Percentiles rank a stretch among this genome's conserved stretches.
These are phyloP conservation scores for Drosophila anceps DNA, from an alignment of 2,888 invertebrate genomes.

Conservation along the genomic window DNA sequence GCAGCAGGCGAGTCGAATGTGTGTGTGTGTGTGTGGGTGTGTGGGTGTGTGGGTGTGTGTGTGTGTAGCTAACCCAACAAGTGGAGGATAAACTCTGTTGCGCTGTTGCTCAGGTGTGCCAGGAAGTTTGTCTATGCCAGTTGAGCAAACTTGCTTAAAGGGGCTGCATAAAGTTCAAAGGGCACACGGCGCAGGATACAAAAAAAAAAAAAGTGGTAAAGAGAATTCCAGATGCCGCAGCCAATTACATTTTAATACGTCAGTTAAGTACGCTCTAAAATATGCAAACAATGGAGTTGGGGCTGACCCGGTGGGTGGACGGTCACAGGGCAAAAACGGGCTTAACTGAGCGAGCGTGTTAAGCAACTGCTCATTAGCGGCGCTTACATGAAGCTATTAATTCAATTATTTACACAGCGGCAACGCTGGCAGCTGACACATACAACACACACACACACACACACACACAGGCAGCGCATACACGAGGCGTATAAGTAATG, in stretches of 20 bases:
- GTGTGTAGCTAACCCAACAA: conserved; percentile 35
- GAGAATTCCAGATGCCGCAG: conserved; percentile 59
- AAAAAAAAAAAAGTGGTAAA: conserved; percentile 23
- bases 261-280: conserved; percentile 47
- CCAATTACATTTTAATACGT: conserved; percentile 60
- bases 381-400: conserved; percentile 74
- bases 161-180: conserved; percentile 51
- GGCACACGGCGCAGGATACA: conserved; percentile 18
- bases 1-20: not conserved
- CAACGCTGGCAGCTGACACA: conserved; percentile 49
- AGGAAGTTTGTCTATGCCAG: conserved; percentile 47
- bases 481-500: conserved; percentile 52
- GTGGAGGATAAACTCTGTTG: conserved; percentile 16
- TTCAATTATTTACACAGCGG: conserved; percentile 71
- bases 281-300: conserved; percentile 48
- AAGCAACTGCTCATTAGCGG: conserved; percentile 74
- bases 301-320: not conserved
- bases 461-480: not conserved
- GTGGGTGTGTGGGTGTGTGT: conserved; percentile 5
- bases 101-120: conserved; percentile 26
- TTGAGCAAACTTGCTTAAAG: conserved; percentile 21
- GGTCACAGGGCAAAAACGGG: not conserved
- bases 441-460: not conserved
- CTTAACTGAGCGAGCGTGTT: conserved; percentile 37
- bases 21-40: conserved; percentile 1